phyloP scores from a whole-genome alignment of 2,797 vertebrate species.

The Cheirogaleus major region DNA sequence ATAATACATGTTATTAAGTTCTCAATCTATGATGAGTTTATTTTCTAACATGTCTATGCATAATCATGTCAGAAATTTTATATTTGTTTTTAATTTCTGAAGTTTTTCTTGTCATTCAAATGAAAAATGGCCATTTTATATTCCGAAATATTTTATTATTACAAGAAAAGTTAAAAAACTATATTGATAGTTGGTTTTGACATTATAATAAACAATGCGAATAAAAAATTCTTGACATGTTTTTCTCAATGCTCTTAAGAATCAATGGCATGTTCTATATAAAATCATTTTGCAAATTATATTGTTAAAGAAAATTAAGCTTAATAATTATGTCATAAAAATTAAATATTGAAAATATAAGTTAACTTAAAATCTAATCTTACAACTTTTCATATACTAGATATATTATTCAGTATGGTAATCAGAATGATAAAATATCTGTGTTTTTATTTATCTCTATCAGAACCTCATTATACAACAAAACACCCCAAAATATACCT shows the following conservation, averaged over 20 bases:
- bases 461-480: neutral
- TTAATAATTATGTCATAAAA: neutral
- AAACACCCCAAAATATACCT: neutral
- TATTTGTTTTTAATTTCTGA: constrained; percentile 2
- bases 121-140: neutral
- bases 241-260: neutral
- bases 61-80: neutral
- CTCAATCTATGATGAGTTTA: neutral
- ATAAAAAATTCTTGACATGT: neutral
- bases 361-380: neutral
- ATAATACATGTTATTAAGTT: neutral
- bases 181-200: neutral
- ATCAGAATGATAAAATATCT: neutral
- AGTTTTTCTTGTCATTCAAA: neutral
- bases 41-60: neutral
- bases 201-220: neutral
- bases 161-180: neutral
- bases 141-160: constrained; percentile 19
- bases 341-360: neutral
- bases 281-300: neutral
- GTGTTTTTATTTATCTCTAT: neutral
- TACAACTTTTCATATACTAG: neutral
- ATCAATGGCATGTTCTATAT: neutral
- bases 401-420: neutral
- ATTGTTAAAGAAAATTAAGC: neutral